Evolutionary conservation across 2,797 vertebrate species (phyloP).

Genomic region (Hyperoplus immaculatus): DNA sequence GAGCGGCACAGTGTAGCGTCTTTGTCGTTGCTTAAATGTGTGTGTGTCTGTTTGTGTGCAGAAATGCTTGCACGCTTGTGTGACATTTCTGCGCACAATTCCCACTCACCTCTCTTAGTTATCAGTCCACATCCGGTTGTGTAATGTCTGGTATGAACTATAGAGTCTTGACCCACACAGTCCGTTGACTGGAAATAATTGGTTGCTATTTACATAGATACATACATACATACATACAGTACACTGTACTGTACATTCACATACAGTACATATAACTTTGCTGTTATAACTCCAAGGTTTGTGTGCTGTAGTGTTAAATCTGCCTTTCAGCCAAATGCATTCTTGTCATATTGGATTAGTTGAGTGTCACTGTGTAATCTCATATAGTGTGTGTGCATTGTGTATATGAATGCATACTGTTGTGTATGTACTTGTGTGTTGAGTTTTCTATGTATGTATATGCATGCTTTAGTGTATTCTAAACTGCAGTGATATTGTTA

Average conservation of each 20-base stretch:
- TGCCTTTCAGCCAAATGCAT: constrained; percentile 67
- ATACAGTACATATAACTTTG: constrained; percentile 26
- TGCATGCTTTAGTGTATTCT: constrained; percentile 7
- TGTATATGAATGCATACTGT: constrained; percentile 30
- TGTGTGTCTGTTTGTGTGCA: not conserved
- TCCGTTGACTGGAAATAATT: constrained; percentile 41
- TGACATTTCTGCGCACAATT: constrained; percentile 12
- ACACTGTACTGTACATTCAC: too few relatives aligned
- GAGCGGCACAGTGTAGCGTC: constrained; percentile 28
- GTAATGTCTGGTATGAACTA: constrained; percentile 39
- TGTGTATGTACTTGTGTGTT: not conserved
- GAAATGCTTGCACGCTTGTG: constrained; percentile 6
- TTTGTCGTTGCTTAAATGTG: constrained; percentile 2
- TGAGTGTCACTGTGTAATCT: constrained; percentile 54
- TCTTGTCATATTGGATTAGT: constrained; percentile 68
- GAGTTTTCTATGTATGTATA: not conserved
- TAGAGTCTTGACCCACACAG: constrained; percentile 44
- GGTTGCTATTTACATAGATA: constrained; percentile 27
- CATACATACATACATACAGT: not conserved
- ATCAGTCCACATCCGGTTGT: constrained; percentile 33
- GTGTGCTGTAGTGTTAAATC: constrained; percentile 49
- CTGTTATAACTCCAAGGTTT: constrained; percentile 37
- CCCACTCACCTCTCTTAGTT: not conserved
- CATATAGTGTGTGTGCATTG: constrained; percentile 20
- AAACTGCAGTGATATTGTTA: constrained; percentile 20